Base-by-base conservation (phyloP, 92 coral and sea anemone species). In the Blastomussa wellsi region DNA sequence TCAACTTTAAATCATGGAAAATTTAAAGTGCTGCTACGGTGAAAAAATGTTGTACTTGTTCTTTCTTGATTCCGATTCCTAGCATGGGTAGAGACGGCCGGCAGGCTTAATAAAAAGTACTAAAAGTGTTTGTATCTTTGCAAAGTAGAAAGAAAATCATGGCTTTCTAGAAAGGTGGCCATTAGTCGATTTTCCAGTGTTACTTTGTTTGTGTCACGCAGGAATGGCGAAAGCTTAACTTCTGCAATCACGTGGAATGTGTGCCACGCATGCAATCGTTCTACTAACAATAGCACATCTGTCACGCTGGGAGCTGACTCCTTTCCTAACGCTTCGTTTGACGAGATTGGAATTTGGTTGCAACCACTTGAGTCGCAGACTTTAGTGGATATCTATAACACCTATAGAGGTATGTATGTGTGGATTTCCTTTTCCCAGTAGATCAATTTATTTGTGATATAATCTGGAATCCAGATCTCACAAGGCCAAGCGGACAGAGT, bases 271-370 rank as follows among this genome's bases (percentile, higher is more conserved):
- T 78, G 82, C 44, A 29, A 5, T 13, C 68, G 49, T 33, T 2
- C 71, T 0, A 1, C 38, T 7, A 31, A 0, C 42, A 57, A 22
- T 15, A 33, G 19, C 66, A 35, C 69, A 9, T 55, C 67, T 8
- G 49, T 78, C 33, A 53, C 51, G 82, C 69, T 78, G 13, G 82
- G 82, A 33, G 49, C 47, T 20, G 82, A 51, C 19, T 57, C 69
- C 0, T 78, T 53, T 12, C 82, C 82, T 10, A 55, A 35, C 49
- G 82, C 69, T 29, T 78, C 82, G 29, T 78, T 48, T 78, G 82
- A 78, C 82, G 82, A 78, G 82, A 78, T 78, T 55, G 82, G 48
- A 33, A 13, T 78, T 9, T 78, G 82, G 82, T 24, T 22, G 5
- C 15, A 20, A 20, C 22, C 44, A 12, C 24, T 78, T 53, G 51